Evolutionary conservation across 64 coral and sea anemone species (phyloP), one percentile per base, ranked within the genome.

Genomic region (Platygyra sinensis): DNA sequence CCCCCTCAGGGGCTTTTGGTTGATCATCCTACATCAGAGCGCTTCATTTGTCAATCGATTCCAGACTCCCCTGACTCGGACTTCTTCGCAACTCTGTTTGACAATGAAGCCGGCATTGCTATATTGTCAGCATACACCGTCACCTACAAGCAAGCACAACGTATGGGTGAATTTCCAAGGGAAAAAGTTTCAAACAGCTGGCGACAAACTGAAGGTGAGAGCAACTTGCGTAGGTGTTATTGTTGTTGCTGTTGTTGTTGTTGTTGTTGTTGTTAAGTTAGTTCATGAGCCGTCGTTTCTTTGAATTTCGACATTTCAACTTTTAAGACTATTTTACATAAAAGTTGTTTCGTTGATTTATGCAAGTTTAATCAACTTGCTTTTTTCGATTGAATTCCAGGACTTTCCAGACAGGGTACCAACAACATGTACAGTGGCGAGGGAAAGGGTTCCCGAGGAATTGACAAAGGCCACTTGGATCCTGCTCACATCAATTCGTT

Each of bases 81-180:
- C 52, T 80, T 54, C 52, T 80, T 54, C 54, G 77, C 77, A 2
- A 80, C 77, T 60, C 14, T 80, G 42, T 80, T 80, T n/a, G 52
- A 80, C n/a, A 52, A 80, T 54, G 22, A 52, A 22, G 52, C 51
- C 10, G 77, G 77, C 7, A 80, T 80, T 7, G 76, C 76, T 19
- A 57, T 78, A 15, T 78, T 78, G 42, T 78, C 76, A 12, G 76
- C 76, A 24, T 78, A 78, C 32, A 78, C 76, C 17, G 76, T 78
- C 42, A 78, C 17, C 39, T 52, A 52, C 18, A 15, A 49, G 6
- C 74, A 46, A 30, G 30, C 32, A 17, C 74, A 22, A 30, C 0
- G 4, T 50, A 74, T 32, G 72, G 15, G 38, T 49, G 20, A 20
- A 0, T 39, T 24, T 46, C 74, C 74, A 46, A 76, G 74, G 38